phyloP scores from a whole-genome alignment of 2,888 invertebrate genomes.

The Ophioninae sp. region DNA sequence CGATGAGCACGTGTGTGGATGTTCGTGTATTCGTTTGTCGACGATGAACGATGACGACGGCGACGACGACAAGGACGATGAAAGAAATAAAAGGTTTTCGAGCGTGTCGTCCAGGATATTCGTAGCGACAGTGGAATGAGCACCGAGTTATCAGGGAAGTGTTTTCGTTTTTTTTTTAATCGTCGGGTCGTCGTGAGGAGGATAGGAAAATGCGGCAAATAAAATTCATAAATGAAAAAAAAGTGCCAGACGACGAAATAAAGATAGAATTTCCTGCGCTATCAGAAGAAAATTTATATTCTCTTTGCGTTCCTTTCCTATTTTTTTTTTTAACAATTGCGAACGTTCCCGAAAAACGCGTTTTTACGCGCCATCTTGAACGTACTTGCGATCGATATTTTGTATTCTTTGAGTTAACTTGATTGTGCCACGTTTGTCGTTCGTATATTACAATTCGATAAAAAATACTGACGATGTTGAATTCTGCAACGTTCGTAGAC shows the following conservation, averaged over 20 bases:
- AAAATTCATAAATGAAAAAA: constrained; percentile 78
- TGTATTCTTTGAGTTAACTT: constrained; percentile 67
- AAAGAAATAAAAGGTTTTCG: constrained; percentile 12
- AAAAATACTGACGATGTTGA: constrained; percentile 1
- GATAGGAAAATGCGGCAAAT: constrained; percentile 73
- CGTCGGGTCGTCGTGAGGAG: constrained; percentile 32
- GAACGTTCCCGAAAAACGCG: not conserved
- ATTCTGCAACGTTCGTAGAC: not conserved
- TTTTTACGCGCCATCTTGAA: constrained; percentile 18
- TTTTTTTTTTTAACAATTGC: not conserved
- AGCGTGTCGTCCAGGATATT: constrained; percentile 27
- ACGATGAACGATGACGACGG: constrained; percentile 63
- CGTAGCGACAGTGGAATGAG: constrained; percentile 27
- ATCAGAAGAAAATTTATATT: constrained; percentile 46
- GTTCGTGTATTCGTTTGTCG: constrained; percentile 55
- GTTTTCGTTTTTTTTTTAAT: not conserved
- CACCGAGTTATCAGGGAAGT: constrained; percentile 36
- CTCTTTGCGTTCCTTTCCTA: constrained; percentile 10
- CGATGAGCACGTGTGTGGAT: constrained; percentile 43
- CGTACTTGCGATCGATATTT: constrained; percentile 14
- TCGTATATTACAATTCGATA: constrained; percentile 16
- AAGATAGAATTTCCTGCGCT: constrained; percentile 64
- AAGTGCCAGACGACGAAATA: constrained; percentile 71
- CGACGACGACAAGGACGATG: constrained; percentile 51
- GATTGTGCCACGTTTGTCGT: constrained; percentile 69